Evolutionary conservation across 2,888 invertebrate genomes (phyloP), one percentile per base, ranked within the genome.

Genomic region (Tillus elongatus): DNA sequence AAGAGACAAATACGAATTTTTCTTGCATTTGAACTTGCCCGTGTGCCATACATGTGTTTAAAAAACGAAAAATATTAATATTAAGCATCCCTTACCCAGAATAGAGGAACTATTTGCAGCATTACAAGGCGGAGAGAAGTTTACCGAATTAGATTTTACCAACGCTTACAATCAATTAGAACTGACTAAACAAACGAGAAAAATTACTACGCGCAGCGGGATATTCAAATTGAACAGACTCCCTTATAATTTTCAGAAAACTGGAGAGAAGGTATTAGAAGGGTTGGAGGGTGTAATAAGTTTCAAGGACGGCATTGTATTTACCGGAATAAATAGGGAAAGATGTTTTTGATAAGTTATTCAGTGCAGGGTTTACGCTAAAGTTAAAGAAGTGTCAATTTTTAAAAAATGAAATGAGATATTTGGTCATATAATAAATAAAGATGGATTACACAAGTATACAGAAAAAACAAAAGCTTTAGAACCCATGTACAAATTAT

Each of bases 221-320:
- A 51, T 56, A 27, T 56, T 43, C 35, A 46, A 56, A 43, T 51
- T 56, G 53, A 56, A 55, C 0, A 55, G 60, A 33, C 34, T 61
- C 19, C 61, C 60, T 2, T 60, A 53, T 47, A 60, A 58, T 2
- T 64, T 63, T 40, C 60, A 63, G 36, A 53, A 51, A 41, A 45
- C 43, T 11, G 39, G 47, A 2, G 46, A 50, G 15, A 46, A 44
- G 12, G 31, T 44, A 2, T 42, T 51, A 13, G 36, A 41, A 12
- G 45, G 49, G n/a, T 30, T 40, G 2, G 37, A 30, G 10, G 42
- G 47, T 6, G 42, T 40, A 4, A 41, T 43, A 16, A 33, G 33
- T 37, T 49, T 41, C 27, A 35, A 45, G 26, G 45, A 46, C 30
- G 44, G 44, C 11, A 38, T 47, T 28, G 39, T 43, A 13, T 39